A percentile compares a stretch with the other conserved stretches of the same genome.
Evolutionary conservation across 2,888 invertebrate genomes (phyloP).

Genomic region (Parnassius glacialis): DNA sequence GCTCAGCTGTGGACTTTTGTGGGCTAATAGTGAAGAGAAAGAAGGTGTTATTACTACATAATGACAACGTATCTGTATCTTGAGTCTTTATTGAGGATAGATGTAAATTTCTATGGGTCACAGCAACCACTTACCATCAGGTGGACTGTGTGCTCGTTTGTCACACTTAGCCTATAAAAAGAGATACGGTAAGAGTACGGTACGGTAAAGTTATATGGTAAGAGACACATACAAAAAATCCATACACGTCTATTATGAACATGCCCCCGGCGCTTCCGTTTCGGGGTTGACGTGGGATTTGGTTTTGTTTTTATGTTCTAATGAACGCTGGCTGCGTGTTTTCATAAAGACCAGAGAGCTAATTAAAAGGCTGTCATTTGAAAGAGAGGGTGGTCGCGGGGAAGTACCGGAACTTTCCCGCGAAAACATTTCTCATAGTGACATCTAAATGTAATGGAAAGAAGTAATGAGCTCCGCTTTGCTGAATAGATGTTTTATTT

Average conservation of each 20-base stretch:
- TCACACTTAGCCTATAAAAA: no score
- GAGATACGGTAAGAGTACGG: no score
- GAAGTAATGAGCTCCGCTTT: conserved; percentile 6
- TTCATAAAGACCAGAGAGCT: conserved; percentile 49
- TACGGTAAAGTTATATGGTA: conserved; percentile 15
- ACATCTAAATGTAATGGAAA: conserved; percentile 23
- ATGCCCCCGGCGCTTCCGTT: conserved; percentile 26
- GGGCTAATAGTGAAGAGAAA: no score
- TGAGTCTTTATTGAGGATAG: no score
- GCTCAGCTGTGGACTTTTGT: no score
- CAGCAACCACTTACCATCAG: no score
- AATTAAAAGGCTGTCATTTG: conserved; percentile 44
- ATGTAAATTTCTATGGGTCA: no score
- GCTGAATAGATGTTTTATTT: conserved; percentile 5
- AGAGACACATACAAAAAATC: conserved; percentile 4
- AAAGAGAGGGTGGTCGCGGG: conserved; percentile 20
- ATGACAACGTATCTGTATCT: no score
- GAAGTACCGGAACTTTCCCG: conserved; percentile 15
- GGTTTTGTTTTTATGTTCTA: conserved; percentile 49
- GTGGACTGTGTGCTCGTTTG: no score
- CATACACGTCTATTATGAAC: conserved; percentile 33
- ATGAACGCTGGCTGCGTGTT: conserved; percentile 47
- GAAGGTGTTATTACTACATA: no score
- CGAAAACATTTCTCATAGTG: conserved; percentile 16
- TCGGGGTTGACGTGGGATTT: conserved; percentile 31